Base-by-base conservation (phyloP, 2,797 vertebrate species). In the Enteromius argenteus region DNA sequence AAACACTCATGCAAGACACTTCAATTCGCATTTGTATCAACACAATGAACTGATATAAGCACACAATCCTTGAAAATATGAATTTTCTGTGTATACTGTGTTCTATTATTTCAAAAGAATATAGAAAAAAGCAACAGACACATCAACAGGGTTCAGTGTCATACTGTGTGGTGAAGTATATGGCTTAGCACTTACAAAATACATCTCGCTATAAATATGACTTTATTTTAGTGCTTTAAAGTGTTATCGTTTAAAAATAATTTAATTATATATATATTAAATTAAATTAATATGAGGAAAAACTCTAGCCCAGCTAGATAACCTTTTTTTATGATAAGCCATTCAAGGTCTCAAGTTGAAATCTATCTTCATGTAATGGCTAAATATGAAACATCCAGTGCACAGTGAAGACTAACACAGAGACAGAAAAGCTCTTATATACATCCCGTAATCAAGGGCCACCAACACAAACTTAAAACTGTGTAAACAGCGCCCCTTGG, bases 401-500 rank as follows among this genome's bases (percentile, higher is more conserved):
- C 88, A 88, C 82, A 88, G 79, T 84, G 46, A 87, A 73, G 30
- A 86, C 72, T 75, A 71, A 69, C 68, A 74, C 71, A 71, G 64
- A 78, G 27, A n/a, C 4, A 44, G 7, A 76, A n/a, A 64, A 42
- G 21, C 30, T 62, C 49, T 60, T 51, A 7, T 51, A 46, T 49
- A 58, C 69, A 79, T 81, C 80, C 60, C 68, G 32, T 72, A 35
- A 72, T 78, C 73, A 74, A 85, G 53, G 35, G 37, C 37, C 64
- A 64, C 74, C 35, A 51, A 68, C 76, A 67, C 56, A 44, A 64
- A 51, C 73, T 64, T n/a, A 88, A 84, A 87, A 67, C 62, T 89
- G 89, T 87, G 89, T 76, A 89, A 92, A 93, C 88, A 91, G 91
- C 90, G 92, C 93, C 94, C 90, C 86, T 93, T 91, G 88, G 89